A percentile compares a stretch with the other conserved stretches of the same genome.
Conservation (phyloP, 2,888 invertebrate genomes). For the Apotomis turbidana region DNA sequence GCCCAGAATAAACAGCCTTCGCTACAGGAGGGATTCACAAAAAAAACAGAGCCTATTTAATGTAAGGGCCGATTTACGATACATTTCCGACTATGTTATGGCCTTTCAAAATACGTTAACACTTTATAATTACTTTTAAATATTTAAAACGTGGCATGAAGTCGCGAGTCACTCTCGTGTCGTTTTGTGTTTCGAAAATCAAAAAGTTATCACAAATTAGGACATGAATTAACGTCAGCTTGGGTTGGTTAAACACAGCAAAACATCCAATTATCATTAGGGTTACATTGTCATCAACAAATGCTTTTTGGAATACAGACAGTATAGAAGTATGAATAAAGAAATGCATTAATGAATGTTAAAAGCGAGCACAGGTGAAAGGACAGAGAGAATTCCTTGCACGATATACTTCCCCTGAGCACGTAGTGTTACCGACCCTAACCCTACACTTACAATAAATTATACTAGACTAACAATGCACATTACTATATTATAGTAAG, state of each 20-base stretch:
- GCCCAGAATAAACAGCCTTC: too few species aligned
- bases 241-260: slow-evolving; percentile 41
- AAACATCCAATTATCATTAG: slow-evolving; percentile 38
- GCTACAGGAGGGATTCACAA: too few species aligned
- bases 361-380: slow-evolving; percentile 74
- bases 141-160: slow-evolving; percentile 41
- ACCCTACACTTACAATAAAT: slow-evolving; percentile 78
- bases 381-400: slow-evolving; percentile 66
- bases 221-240: slow-evolving; percentile 35
- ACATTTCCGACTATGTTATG: too few species aligned
- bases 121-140: slow-evolving; percentile 5
- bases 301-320: slow-evolving; percentile 55
- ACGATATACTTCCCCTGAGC: slow-evolving; percentile 63
- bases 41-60: too few species aligned
- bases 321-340: slow-evolving; percentile 54
- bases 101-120: slow-evolving; percentile 3
- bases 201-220: slow-evolving; percentile 42
- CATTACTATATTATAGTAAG: slow-evolving; percentile 72
- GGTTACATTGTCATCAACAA: slow-evolving; percentile 51
- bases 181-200: slow-evolving; percentile 23
- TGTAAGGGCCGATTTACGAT: too few species aligned
- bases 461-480: slow-evolving; percentile 80
- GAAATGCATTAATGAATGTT: slow-evolving; percentile 75
- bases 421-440: slow-evolving; percentile 71
- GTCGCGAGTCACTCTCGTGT: slow-evolving; percentile 8